Conservation (phyloP, 2,113 vertebrate species). For the Triplophysa dalaica region DNA sequence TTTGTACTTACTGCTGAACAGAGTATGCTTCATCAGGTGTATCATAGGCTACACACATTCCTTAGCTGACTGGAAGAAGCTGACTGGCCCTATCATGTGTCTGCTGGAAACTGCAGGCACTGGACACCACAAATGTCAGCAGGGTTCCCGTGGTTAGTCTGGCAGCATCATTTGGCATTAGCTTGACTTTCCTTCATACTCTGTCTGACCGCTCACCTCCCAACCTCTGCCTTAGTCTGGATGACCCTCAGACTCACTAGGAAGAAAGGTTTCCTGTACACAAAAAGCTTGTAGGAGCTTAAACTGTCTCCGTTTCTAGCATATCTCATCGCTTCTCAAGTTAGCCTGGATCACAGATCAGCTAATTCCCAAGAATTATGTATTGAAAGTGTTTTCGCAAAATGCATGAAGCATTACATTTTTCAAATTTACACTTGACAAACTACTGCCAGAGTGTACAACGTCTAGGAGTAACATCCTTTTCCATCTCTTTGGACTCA, state of each 20-base stretch:
- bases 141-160: slow-evolving; percentile 54
- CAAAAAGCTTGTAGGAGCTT: background rate
- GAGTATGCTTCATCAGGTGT: slow-evolving; percentile 61
- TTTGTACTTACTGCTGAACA: slow-evolving; percentile 36
- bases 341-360: too few relatives aligned
- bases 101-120: slow-evolving; percentile 69
- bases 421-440: background rate
- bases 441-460: background rate
- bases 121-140: slow-evolving; percentile 67
- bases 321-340: too few relatives aligned
- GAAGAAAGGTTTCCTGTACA: slow-evolving; percentile 18
- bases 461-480: background rate
- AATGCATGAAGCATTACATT: background rate
- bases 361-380: too few relatives aligned
- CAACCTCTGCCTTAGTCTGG: slow-evolving; percentile 8
- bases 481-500: slow-evolving; percentile 32
- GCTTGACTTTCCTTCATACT: slow-evolving; percentile 26
- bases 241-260: background rate
- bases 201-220: slow-evolving; percentile 26
- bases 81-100: slow-evolving; percentile 63
- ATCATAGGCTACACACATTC: slow-evolving; percentile 49
- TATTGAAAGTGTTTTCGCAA: too few relatives aligned
- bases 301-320: background rate
- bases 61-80: slow-evolving; percentile 38
- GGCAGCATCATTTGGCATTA: slow-evolving; percentile 51